Percentiles rank a stretch among this genome's conserved stretches.
Evolutionary conservation across 2,113 vertebrate genomes (phyloP).

Genomic region (Eptesicus fuscus): DNA sequence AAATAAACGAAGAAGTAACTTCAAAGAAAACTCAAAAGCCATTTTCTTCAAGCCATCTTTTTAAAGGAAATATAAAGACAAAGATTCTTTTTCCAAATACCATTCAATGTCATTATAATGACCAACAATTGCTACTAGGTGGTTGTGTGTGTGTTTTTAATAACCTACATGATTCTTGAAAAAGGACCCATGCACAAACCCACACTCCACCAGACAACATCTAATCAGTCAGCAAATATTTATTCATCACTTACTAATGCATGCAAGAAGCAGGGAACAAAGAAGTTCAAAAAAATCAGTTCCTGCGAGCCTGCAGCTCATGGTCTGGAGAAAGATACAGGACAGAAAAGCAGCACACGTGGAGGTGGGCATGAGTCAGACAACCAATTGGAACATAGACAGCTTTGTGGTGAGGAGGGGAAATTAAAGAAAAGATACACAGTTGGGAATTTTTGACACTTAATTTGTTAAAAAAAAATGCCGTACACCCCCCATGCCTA

Average conservation of each 20-base stretch:
- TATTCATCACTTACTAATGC: background rate
- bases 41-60: constrained; percentile 36
- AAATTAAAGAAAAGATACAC: background rate
- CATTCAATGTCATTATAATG: background rate
- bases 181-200: background rate
- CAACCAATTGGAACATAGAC: background rate
- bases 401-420: rapidly evolving
- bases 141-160: background rate
- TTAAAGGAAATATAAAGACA: constrained; percentile 25
- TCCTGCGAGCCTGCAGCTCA: background rate
- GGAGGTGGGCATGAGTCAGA: background rate
- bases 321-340: background rate
- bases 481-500: background rate
- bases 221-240: background rate
- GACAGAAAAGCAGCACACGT: background rate
- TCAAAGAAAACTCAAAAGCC: constrained; percentile 13
- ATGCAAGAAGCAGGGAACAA: background rate
- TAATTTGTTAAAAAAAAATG: background rate
- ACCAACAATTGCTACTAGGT: background rate
- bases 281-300: background rate
- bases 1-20: constrained; percentile 37
- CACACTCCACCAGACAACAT: background rate
- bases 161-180: background rate
- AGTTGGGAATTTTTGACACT: background rate
- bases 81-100: background rate